A percentile compares a stretch with the other conserved stretches of the same genome.
Evolutionary conservation across 2,888 invertebrate genomes (phyloP).

Genomic region (Sminthurides aquaticus): DNA sequence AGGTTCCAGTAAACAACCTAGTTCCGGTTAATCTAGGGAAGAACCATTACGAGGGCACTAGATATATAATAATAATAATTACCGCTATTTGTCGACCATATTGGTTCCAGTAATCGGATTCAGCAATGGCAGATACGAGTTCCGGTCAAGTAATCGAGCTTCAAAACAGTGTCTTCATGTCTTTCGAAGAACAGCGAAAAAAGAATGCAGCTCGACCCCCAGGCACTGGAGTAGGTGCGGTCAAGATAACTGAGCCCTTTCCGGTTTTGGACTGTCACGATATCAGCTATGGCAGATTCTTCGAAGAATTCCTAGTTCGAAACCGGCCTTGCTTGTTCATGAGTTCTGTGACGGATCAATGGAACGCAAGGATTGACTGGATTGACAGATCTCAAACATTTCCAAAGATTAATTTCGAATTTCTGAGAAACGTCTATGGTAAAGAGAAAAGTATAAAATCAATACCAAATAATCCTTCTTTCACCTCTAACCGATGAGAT

Average conservation of each 20-base stretch:
- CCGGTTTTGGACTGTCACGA: constrained; percentile 15
- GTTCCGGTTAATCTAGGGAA: too few relatives aligned
- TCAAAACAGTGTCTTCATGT: constrained; percentile 16
- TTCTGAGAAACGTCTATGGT: constrained; percentile 55
- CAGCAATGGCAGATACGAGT: constrained; percentile 9
- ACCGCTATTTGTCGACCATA: too few relatives aligned
- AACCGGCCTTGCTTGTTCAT: constrained; percentile 65
- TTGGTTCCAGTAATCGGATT: too few relatives aligned
- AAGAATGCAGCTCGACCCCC: constrained; percentile 10
- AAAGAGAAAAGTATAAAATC: constrained; percentile 15
- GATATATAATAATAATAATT: too few relatives aligned
- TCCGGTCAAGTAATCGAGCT: constrained; percentile 5
- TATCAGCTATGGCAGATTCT: constrained; percentile 55
- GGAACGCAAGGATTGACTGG: constrained; percentile 63
- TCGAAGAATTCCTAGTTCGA: constrained; percentile 51
- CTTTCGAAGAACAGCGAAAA: constrained; percentile 14
- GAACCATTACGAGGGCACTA: too few relatives aligned
- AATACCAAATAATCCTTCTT: too few relatives aligned
- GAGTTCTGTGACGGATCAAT: constrained; percentile 54
- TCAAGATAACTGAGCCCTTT: constrained; percentile 14
- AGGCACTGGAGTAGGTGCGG: background rate
- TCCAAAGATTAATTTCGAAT: constrained; percentile 53
- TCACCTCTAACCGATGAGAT: too few relatives aligned
- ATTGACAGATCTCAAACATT: constrained; percentile 38
- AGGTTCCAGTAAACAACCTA: too few relatives aligned